Percentiles rank a stretch among this genome's conserved stretches.
Evolutionary conservation across 2,888 invertebrate genomes (phyloP).

Genomic region (Hemicrepidius hirtus): DNA sequence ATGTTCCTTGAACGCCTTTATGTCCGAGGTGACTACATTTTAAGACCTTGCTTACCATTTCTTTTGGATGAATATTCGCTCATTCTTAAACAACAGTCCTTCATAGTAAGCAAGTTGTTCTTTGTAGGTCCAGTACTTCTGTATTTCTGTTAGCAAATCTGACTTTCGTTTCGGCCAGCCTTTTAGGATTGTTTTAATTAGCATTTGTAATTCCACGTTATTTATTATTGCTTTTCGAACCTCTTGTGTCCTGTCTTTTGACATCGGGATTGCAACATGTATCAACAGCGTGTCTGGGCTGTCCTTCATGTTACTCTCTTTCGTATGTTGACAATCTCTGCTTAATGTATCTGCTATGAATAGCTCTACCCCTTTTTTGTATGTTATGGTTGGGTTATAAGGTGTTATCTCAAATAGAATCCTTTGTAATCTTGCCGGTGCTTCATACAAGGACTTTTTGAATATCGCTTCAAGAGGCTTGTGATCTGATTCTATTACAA

Average conservation of each 20-base stretch:
- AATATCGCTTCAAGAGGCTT: constrained; percentile 59
- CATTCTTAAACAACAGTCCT: constrained; percentile 18
- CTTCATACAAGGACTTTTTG: constrained; percentile 53
- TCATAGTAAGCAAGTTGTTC: constrained; percentile 38
- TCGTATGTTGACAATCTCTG: constrained; percentile 49
- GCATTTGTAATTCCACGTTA: neutral
- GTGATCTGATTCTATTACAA: constrained; percentile 58
- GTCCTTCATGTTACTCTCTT: constrained; percentile 37
- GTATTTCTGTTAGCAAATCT: neutral
- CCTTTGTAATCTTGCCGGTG: constrained; percentile 59
- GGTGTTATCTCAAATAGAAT: constrained; percentile 58
- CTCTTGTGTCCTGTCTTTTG: constrained; percentile 39
- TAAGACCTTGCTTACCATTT: constrained; percentile 45
- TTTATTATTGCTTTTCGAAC: constrained; percentile 7
- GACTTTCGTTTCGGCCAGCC: constrained; percentile 54
- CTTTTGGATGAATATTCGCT: constrained; percentile 46
- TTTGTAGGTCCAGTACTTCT: neutral
- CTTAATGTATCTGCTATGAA: constrained; percentile 54
- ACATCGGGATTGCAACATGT: constrained; percentile 40
- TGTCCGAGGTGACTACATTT: constrained; percentile 3
- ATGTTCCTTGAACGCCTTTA: constrained; percentile 54
- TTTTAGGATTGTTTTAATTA: constrained; percentile 20
- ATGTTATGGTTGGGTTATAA: constrained; percentile 57
- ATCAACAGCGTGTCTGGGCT: constrained; percentile 47
- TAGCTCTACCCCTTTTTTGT: constrained; percentile 58